Base-by-base conservation (phyloP, 1,140 invertebrate species). In the Aphaenogaster rudis region DNA sequence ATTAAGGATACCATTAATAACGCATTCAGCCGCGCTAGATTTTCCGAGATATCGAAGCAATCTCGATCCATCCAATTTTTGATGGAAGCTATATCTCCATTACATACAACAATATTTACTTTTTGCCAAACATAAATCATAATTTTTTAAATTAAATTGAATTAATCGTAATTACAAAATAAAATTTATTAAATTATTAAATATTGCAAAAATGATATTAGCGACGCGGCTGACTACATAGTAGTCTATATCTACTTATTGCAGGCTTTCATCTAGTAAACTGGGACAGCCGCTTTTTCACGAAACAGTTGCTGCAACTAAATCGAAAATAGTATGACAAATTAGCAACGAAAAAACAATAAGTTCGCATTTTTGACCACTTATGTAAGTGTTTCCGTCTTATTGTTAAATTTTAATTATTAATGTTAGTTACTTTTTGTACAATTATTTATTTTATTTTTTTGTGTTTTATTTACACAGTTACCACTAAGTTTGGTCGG, bases 1-100 rank as follows among this genome's bases (percentile, higher is more conserved):
- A 84, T 84, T 84, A 84, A 84, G 80, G 80, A 84, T 84, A 61
- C 69, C 80, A 84, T 84, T 84, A 84, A 84, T 84, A 84, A 84
- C 69, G 54, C 61, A 84, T 84, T 76, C 80, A 74, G 39, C 80
- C 28, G 28, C 28, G 28, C 48, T 67, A 48, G 48, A 80, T 84
- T 76, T 84, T 39, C 69, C 66, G 50, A 82, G 80, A 76, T 28
- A 28, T 45, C 42, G 42, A 63, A 84, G 71, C 69, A 13, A 36
- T n/a, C 50, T 57, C 36, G 50, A n/a, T 21, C 13, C 11, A 28
- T 54, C 21, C 72, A 39, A 61, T 74, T 74, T 57, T 72, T 72
- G 28, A 76, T 54, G 54, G 13, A 84, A 13, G 54, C 42, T 39
- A 13, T 63, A 48, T 59, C n/a, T 72, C 21, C 7, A 39, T 48